Evolutionary conservation across 35 echinoderm and acorn worm genomes (phyloP), one percentile per base, ranked within the genome.

Genomic region (Lytechinus variegatus): DNA sequence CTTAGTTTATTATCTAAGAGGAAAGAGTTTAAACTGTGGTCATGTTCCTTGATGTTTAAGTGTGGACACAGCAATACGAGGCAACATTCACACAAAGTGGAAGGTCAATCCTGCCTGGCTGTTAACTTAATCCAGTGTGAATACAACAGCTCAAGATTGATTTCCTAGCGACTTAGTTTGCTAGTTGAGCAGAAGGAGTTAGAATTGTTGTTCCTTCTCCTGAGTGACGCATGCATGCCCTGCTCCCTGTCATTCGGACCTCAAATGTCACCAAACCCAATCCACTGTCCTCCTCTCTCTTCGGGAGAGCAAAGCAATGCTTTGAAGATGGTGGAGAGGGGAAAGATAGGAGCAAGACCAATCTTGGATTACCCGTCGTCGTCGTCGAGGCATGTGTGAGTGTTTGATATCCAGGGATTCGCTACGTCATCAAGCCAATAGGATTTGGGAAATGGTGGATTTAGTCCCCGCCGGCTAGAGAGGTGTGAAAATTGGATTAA

Each of bases 401-500:
- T 79, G 66, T 79, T 79, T 16, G 66, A 79, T 79, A 79, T 79
- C 66, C 21, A 79, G 66, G 66, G 66, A 79, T 79, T n/a, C 66
- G 4, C 66, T 79, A 79, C 66, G 66, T 79, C 66, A 79, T 79
- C 66, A 79, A 5, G n/a, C 66, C 66, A 58, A 58, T 13, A 79
- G 66, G 66, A 79, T 79, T 79, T 79, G 66, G 19, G 66, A 79
- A 79, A 79, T 79, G 66, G 66, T 79, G 66, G 66, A 79, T 79
- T 79, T 79, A 79, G 66, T 79, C 66, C 66, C 66, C 66, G 19
- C 66, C 19, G 66, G 66, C 66, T 79, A 79, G 66, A 16, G 21
- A 79, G 66, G 5, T 79, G 19, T 79, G 19, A 19, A 79, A 79
- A 79, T 79, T 79, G 66, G 66, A 79, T 79, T 24, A 79, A 79